Evolutionary conservation across 2,113 vertebrate species (phyloP), one percentile per base, ranked within the genome.

Genomic region (Osmerus eperlanus): DNA sequence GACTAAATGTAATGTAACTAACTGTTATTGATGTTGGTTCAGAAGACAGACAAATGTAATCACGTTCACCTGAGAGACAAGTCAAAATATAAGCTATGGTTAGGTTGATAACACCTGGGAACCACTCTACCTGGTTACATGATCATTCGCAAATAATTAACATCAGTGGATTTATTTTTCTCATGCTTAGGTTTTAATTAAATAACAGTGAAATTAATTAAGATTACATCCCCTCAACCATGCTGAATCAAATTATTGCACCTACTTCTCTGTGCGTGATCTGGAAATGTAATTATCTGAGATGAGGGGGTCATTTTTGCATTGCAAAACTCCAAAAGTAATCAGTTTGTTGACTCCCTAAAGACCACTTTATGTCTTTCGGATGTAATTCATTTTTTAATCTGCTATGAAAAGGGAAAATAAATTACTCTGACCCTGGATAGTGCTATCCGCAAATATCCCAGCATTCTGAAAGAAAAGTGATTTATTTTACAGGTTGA

Each of bases 171-270:
- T 87, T 88, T 85, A 79, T 84, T 85, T 89, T 76, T 74, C 74
- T 86, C 82, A 68, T 81, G 74, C 69, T 75, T 76, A 78, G 77
- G 72, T 89, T 91, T 90, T 89, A 87, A 89, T 91, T 88, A 88
- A 91, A 89, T 83, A 89, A 89, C 81, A 67, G 79, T 82, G 79
- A 83, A 83, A 89, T 90, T 89, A 91, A 90, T 91, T 86, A 84
- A 80, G 81, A 83, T 86, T 86, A 83, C 63, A 82, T 86, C 86
- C 86, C 81, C 79, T 70, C 78, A 76, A 75, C 75, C 79, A 71
- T 52, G 74, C 76, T 86, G 71, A 89, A 84, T 87, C 72, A 76
- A 79, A 89, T 88, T 83, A 90, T 82, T 80, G 80, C 81, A 80
- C 85, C 79, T 90, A 73, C 67, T 78, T 68, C 61, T 7, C 6